Conservation (phyloP, 2,888 invertebrate genomes). For the Ennomos quercinarius region DNA sequence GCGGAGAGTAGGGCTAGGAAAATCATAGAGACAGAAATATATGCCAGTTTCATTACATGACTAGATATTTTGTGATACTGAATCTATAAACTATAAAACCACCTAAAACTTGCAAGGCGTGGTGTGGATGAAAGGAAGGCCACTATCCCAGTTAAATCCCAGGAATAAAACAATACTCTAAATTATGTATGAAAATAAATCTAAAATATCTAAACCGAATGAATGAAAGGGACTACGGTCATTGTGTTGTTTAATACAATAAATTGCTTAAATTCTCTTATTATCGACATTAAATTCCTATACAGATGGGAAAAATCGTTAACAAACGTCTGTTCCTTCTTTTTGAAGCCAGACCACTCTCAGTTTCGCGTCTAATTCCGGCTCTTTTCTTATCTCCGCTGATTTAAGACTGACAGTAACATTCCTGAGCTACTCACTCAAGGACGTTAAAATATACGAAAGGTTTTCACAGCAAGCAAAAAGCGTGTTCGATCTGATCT, state of each 20-base stretch:
- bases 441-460: slow-evolving; percentile 15
- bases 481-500: too few relatives aligned
- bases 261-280: too few relatives aligned
- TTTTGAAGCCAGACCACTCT: slow-evolving; percentile 9
- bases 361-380: slow-evolving; percentile 10
- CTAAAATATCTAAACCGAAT: too few relatives aligned
- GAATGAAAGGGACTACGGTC: too few relatives aligned
- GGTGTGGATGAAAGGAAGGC: too few relatives aligned
- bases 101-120: too few relatives aligned
- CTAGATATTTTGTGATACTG: slow-evolving; percentile 18
- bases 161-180: too few relatives aligned
- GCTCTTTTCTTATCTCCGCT: slow-evolving; percentile 8
- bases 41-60: neutral
- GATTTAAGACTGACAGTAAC: slow-evolving; percentile 16
- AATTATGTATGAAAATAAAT: too few relatives aligned
- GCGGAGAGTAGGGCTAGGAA: slow-evolving; percentile 2
- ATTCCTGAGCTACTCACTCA: slow-evolving; percentile 9
- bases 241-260: too few relatives aligned
- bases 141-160: too few relatives aligned
- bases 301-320: slow-evolving; percentile 7
- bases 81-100: neutral
- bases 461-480: too few relatives aligned
- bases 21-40: slow-evolving; percentile 6
- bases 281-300: too few relatives aligned
- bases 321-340: slow-evolving; percentile 11